A percentile compares a stretch with the other conserved stretches of the same genome.
phyloP scores from a whole-genome alignment of 2,888 invertebrate genomes.

The Drosophila melanosoma region DNA sequence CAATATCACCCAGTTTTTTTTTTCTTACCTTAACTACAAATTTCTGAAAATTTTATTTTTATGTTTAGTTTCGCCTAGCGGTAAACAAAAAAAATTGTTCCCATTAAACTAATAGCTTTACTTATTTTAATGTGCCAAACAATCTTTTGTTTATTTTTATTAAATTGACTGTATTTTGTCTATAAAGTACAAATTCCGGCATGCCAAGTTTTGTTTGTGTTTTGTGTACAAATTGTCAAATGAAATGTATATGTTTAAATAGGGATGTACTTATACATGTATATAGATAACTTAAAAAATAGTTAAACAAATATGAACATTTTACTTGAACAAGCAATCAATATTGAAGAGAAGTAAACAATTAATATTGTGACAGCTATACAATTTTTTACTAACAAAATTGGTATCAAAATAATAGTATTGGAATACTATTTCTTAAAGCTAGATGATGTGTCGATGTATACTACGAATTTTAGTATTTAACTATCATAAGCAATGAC shows the following conservation, averaged over 20 bases:
- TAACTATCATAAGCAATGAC: not conserved
- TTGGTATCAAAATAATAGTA: not conserved
- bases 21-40: not conserved
- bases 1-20: not conserved
- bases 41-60: constrained; percentile 29
- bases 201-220: constrained; percentile 46
- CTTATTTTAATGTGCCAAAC: constrained; percentile 17
- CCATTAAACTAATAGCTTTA: constrained; percentile 27
- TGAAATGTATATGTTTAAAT: constrained; percentile 9
- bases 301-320: not conserved
- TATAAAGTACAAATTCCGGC: constrained; percentile 55
- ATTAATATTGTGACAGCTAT: not conserved
- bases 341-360: not conserved
- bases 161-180: constrained; percentile 29
- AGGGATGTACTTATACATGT: constrained; percentile 20
- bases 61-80: constrained; percentile 53
- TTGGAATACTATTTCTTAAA: not conserved
- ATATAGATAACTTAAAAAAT: not conserved
- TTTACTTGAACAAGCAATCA: not conserved
- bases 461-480: not conserved
- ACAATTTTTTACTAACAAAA: not conserved
- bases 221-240: constrained; percentile 49
- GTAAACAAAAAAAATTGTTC: constrained; percentile 4
- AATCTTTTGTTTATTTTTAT: constrained; percentile 49
- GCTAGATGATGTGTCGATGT: not conserved